A percentile compares a stretch with the other conserved stretches of the same genome.
Evolutionary conservation across 2,113 vertebrate genomes (phyloP).

Genomic region (Atrichornis clamosus): DNA sequence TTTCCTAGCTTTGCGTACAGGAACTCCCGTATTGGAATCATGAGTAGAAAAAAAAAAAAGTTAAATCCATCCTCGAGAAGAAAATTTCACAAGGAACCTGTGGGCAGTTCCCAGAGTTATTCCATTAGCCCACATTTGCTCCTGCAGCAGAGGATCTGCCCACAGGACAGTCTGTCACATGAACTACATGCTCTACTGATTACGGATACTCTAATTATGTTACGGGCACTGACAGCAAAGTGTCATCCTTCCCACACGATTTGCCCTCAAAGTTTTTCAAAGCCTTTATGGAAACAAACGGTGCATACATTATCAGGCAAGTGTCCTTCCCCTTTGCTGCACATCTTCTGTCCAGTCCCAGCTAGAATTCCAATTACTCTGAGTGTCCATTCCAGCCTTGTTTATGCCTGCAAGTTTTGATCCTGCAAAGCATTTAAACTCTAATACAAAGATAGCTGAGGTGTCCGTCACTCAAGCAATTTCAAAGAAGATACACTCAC

Average conservation of each 20-base stretch:
- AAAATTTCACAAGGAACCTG: background rate
- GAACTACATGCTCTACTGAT: conserved; percentile 35
- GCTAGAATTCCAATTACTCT: background rate
- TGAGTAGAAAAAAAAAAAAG: background rate
- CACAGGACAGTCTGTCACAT: conserved; percentile 26
- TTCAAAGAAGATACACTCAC: background rate
- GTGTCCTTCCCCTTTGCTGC: background rate
- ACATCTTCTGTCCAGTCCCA: background rate
- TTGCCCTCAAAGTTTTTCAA: background rate
- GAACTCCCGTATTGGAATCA: background rate
- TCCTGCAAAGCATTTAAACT: background rate
- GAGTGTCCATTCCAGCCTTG: background rate
- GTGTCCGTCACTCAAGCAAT: background rate
- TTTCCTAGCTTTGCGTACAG: background rate
- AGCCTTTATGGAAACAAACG: conserved; percentile 22
- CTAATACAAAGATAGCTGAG: background rate
- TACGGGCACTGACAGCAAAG: conserved; percentile 8
- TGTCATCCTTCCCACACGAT: background rate
- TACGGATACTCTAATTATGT: conserved; percentile 4
- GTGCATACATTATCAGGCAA: background rate
- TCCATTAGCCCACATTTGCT: conserved; percentile 19
- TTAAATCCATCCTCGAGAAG: background rate
- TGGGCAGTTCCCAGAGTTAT: background rate
- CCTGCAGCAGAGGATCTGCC: conserved; percentile 3
- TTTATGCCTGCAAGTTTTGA: background rate